Evolutionary conservation across 2,888 invertebrate genomes (phyloP).

Genomic region (Trypoxylon attenuatum): DNA sequence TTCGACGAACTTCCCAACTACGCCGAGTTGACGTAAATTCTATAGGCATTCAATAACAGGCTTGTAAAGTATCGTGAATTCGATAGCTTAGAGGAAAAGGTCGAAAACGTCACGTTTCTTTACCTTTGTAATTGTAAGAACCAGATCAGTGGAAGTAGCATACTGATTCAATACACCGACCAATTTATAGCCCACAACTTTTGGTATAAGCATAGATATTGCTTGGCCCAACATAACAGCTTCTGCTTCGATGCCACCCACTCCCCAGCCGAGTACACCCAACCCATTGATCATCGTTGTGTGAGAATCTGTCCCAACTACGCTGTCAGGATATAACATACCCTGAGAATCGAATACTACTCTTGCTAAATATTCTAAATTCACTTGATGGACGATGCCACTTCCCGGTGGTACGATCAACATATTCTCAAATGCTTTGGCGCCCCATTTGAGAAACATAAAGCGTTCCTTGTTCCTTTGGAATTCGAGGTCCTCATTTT

Average conservation of each 20-base stretch:
- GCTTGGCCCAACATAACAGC: slow-evolving; percentile 99
- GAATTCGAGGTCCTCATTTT: slow-evolving; percentile 96
- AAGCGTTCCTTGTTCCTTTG: slow-evolving; percentile 96
- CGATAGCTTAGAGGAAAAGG: too few species aligned
- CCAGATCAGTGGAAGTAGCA: slow-evolving; percentile 96
- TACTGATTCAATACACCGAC: slow-evolving; percentile 87
- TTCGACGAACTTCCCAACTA: slow-evolving; percentile 99
- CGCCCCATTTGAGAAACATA: slow-evolving; percentile 98
- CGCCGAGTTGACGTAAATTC: slow-evolving; percentile 89
- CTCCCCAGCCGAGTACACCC: slow-evolving; percentile 97
- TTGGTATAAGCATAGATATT: slow-evolving; percentile 96
- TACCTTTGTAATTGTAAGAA: slow-evolving; percentile 97
- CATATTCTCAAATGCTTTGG: slow-evolving; percentile 96
- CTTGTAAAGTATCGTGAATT: background rate
- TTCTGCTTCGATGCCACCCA: slow-evolving; percentile 98
- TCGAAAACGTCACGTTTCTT: too few species aligned
- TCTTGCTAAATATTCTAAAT: slow-evolving; percentile 93
- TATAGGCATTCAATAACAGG: slow-evolving; percentile 20
- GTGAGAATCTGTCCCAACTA: slow-evolving; percentile 98
- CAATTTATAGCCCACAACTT: slow-evolving; percentile 96
- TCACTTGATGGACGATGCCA: slow-evolving; percentile 99
- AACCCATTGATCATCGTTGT: slow-evolving; percentile 99
- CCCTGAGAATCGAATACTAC: slow-evolving; percentile 87
- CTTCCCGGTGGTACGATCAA: slow-evolving; percentile 98
- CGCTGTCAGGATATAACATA: slow-evolving; percentile 89